Evolutionary conservation across 1,140 invertebrate species (phyloP), one percentile per base, ranked within the genome.

Genomic region (Hestina assimilis): DNA sequence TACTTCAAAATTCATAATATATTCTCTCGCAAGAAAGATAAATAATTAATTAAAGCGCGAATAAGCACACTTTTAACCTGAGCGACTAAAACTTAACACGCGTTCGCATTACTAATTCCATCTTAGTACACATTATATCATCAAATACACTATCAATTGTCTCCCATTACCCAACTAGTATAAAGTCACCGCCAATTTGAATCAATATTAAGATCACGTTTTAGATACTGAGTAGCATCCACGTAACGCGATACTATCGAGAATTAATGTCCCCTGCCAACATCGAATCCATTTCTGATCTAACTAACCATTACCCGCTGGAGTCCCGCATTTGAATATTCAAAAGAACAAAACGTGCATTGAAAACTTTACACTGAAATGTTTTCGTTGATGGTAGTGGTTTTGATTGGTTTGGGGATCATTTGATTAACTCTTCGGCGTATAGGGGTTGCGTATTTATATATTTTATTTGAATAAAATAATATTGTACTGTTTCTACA

Each of bases 291-390:
- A 75, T 74, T 68, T 72, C 66, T 43, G 57, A 66, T 52, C 62
- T 85, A 85, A 80, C 79, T 72, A 81, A 83, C 78, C 80, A 77
- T 83, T 75, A 69, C 79, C 41, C 59, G 67, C 69, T 75, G 67
- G 75, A 73, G 72, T 67, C 57, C 52, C 53, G 45, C 57, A 76
- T 83, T 85, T 85, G 77, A 83, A 83, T 83, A 80, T 82, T 79
- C 64, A 70, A 59, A 79, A 67, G 71, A 75, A 77, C 70, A 67
- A 79, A 78, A 72, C 68, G 53, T 66, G 73, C 68, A 64, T 60
- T 77, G 71, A 63, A 77, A 59, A 68, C 48, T 59, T 47, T 63
- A 33, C 47, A 45, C 26, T 29, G 56, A 66, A 65, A 52, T 66
- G 65, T 68, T 70, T 67, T 65, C 46, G 42, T 29, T 33, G 54